Percentiles rank a stretch among this genome's conserved stretches.
phyloP scores from a whole-genome alignment of 2,888 invertebrate genomes.

The Sesia apiformis region DNA sequence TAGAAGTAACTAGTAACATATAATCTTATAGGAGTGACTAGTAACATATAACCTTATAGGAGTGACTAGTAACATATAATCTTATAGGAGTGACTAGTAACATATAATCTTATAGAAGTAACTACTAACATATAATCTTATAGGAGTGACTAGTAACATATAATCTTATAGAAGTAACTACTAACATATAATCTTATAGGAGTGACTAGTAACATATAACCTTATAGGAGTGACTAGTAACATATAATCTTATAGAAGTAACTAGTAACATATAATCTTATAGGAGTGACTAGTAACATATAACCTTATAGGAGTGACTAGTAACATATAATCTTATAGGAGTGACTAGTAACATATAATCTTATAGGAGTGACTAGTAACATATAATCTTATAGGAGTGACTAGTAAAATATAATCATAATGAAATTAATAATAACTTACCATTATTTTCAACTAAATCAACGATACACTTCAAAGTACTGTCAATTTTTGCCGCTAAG shows the following conservation, averaged over 20 bases:
- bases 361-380: background rate
- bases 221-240: background rate
- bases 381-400: background rate
- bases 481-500: conserved; percentile 29
- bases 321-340: background rate
- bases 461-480: conserved; percentile 18
- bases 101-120: background rate
- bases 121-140: background rate
- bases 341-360: too few relatives aligned
- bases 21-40: background rate
- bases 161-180: background rate
- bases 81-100: background rate
- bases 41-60: background rate
- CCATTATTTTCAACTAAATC: conserved; percentile 22
- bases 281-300: background rate
- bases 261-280: background rate
- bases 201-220: background rate
- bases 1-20: background rate
- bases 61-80: background rate
- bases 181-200: background rate
- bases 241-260: background rate
- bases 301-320: background rate
- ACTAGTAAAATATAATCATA: background rate
- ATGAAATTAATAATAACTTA: conserved; percentile 8
- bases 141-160: background rate